phyloP scores from a whole-genome alignment of 1,140 invertebrate species.

The Eciton burchellii region DNA sequence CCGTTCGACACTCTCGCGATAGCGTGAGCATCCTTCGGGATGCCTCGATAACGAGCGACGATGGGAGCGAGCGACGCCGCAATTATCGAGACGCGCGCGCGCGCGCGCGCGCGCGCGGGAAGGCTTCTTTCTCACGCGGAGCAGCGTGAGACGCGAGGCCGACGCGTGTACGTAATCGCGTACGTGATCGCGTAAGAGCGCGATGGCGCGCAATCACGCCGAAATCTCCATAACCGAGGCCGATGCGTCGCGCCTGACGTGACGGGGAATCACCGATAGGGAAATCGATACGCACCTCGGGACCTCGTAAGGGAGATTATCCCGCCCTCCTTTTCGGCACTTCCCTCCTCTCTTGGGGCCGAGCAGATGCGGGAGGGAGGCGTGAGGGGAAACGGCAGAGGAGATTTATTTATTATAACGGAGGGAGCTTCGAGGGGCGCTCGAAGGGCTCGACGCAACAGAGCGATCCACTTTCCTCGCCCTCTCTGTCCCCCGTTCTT shows the following conservation, averaged over 20 bases:
- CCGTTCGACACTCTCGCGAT: not conserved
- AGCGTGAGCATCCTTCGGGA: constrained; percentile 24
- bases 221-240: constrained; percentile 48
- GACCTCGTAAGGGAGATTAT: not conserved
- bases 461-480: not conserved
- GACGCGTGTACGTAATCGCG: constrained; percentile 24
- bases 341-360: not conserved
- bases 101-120: constrained; percentile 23
- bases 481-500: too few species aligned
- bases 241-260: constrained; percentile 2
- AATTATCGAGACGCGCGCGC: constrained; percentile 56
- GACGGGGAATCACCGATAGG: constrained; percentile 3
- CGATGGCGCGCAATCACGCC: constrained; percentile 32
- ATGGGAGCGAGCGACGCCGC: not conserved
- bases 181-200: constrained; percentile 43
- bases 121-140: constrained; percentile 55
- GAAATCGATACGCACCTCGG: constrained; percentile 26
- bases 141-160: constrained; percentile 41
- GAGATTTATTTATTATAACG: constrained; percentile 45
- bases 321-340: constrained; percentile 33
- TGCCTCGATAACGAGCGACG: constrained; percentile 1
- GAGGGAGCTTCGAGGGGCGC: not conserved
- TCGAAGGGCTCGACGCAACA: constrained; percentile 7
- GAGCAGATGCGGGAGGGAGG: constrained; percentile 13
- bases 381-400: constrained; percentile 4